Evolutionary conservation across 2,888 invertebrate species (phyloP).

Genomic region (Sarcophaga caerulescens): DNA sequence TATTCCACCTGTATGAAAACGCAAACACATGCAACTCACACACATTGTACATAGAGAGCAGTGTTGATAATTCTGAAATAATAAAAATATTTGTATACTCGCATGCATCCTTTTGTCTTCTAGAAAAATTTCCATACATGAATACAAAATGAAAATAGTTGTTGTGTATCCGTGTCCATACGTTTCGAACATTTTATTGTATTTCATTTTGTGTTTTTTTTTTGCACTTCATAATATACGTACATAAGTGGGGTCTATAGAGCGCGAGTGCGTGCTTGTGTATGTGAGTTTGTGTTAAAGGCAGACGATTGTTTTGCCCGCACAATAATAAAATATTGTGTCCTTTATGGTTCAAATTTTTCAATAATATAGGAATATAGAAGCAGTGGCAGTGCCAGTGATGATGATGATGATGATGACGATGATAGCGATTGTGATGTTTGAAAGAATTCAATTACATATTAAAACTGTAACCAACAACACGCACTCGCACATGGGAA

Average conservation of each 20-base stretch:
- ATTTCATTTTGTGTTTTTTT: too few species aligned
- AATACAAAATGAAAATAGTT: not conserved
- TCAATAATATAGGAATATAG: constrained; percentile 24
- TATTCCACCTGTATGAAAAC: too few species aligned
- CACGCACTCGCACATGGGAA: constrained; percentile 15
- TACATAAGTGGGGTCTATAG: not conserved
- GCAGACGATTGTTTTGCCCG: not conserved
- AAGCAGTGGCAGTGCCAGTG: not conserved
- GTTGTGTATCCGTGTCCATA: not conserved
- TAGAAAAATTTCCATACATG: not conserved
- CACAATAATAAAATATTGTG: constrained; percentile 39
- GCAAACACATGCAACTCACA: not conserved
- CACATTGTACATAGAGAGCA: not conserved
- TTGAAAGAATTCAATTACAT: constrained; percentile 46
- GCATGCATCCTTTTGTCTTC: not conserved
- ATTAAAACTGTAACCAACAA: constrained; percentile 37
- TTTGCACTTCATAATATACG: too few species aligned
- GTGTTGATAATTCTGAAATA: not conserved
- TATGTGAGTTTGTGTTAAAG: not conserved
- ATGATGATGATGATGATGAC: too few species aligned
- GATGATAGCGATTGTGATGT: not conserved
- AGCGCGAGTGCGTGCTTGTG: not conserved
- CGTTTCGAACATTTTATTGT: too few species aligned
- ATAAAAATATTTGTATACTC: not conserved
- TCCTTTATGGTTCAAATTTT: constrained; percentile 37